phyloP scores from a whole-genome alignment of 2,888 invertebrate genomes.

The Mycalesis mineus region DNA sequence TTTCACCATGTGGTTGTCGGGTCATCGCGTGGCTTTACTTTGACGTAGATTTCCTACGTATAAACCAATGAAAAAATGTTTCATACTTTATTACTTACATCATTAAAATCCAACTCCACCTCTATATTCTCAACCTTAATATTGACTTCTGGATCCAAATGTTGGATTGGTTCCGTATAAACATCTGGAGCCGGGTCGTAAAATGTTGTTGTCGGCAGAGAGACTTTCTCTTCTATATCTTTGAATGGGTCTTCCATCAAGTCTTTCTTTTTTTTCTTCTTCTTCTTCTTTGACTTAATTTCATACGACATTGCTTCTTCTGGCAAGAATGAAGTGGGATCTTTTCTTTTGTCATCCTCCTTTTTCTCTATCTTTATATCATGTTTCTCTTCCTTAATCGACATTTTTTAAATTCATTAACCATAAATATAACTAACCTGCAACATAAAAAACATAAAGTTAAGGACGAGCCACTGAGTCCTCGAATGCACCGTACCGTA shows the following conservation, averaged over 20 bases:
- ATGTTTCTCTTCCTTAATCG: slow-evolving; percentile 29
- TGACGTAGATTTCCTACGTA: no score
- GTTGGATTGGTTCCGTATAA: slow-evolving; percentile 24
- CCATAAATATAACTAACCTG: background rate
- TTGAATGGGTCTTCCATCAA: slow-evolving; percentile 56
- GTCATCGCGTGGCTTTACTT: no score
- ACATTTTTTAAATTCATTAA: slow-evolving; percentile 20
- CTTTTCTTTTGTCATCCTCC: slow-evolving; percentile 42
- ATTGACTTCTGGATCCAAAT: slow-evolving; percentile 59
- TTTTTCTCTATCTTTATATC: slow-evolving; percentile 28
- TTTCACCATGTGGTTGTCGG: no score
- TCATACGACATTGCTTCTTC: slow-evolving; percentile 68
- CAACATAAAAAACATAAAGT: background rate
- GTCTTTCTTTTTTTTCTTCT: slow-evolving; percentile 55
- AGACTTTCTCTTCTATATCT: slow-evolving; percentile 47
- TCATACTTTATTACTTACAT: slow-evolving; percentile 47
- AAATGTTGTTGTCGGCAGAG: slow-evolving; percentile 31
- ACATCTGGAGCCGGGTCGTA: slow-evolving; percentile 25
- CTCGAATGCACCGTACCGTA: no score
- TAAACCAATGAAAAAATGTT: no score
- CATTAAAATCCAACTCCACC: slow-evolving; percentile 66
- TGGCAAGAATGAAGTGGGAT: slow-evolving; percentile 63
- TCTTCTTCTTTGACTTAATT: slow-evolving; percentile 64
- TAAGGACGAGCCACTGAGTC: no score
- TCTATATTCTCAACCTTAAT: slow-evolving; percentile 71